These are phyloP conservation scores for Habropoda laboriosa DNA, from an alignment of 1,140 invertebrate species.

Conservation along the genomic window DNA sequence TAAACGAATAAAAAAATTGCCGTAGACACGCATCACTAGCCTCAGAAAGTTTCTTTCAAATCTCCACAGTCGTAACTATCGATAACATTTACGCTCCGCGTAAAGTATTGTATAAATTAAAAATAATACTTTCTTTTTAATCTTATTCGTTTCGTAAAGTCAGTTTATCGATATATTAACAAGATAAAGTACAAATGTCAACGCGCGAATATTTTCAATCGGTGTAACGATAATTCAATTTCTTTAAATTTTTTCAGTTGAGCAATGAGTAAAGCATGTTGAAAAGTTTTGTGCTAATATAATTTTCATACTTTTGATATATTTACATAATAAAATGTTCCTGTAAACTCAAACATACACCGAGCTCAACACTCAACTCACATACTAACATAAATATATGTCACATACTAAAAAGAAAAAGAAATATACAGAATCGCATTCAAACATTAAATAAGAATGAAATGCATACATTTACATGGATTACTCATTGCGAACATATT, in stretches of 20 bases:
- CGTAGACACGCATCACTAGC: slow-evolving; percentile 14
- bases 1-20: slow-evolving; percentile 50
- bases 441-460: slow-evolving; percentile 42
- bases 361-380: slow-evolving; percentile 25
- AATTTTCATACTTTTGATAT: slow-evolving; percentile 6
- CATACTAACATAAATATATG: slow-evolving; percentile 19
- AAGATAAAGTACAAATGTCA: slow-evolving; percentile 61
- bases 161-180: slow-evolving; percentile 63
- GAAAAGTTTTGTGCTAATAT: slow-evolving; percentile 6
- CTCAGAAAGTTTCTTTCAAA: slow-evolving; percentile 59
- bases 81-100: slow-evolving; percentile 55
- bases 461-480: slow-evolving; percentile 44
- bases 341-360: slow-evolving; percentile 27
- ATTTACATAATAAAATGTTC: slow-evolving; percentile 39
- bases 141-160: slow-evolving; percentile 60
- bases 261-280: slow-evolving; percentile 44
- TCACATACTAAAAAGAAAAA: slow-evolving; percentile 33
- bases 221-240: slow-evolving; percentile 1
- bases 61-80: slow-evolving; percentile 43
- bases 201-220: slow-evolving; percentile 51
- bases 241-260: neutral
- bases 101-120: slow-evolving; percentile 68
- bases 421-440: slow-evolving; percentile 39
- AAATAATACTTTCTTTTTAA: slow-evolving; percentile 77
- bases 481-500: slow-evolving; percentile 38